A percentile compares a stretch with the other conserved stretches of the same genome.
Evolutionary conservation across 1,140 invertebrate genomes (phyloP).

Genomic region (Drosophila triauraria): DNA sequence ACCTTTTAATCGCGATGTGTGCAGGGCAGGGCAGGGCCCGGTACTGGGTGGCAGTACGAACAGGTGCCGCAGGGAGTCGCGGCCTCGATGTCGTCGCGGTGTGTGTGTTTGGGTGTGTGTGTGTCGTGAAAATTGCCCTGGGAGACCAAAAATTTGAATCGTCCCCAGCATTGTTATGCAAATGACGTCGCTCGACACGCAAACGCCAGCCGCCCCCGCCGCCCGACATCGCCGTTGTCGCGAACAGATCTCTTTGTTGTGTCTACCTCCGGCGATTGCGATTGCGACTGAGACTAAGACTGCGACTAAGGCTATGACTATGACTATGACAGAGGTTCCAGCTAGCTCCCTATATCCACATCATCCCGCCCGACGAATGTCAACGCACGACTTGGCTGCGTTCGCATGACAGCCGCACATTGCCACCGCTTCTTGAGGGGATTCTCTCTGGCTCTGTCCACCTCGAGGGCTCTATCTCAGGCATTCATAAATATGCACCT

Average conservation of each 20-base stretch:
- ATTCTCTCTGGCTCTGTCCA: not conserved
- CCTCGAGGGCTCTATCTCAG: not conserved
- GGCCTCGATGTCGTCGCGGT: slow-evolving; percentile 13
- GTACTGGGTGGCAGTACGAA: slow-evolving; percentile 48
- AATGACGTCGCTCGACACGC: slow-evolving; percentile 82
- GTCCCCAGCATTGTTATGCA: slow-evolving; percentile 83
- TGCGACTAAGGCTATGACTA: not conserved
- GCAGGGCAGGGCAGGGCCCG: slow-evolving; percentile 16
- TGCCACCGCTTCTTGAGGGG: slow-evolving; percentile 7
- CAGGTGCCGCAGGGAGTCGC: slow-evolving; percentile 66
- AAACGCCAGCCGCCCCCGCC: slow-evolving; percentile 58
- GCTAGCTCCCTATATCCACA: slow-evolving; percentile 12
- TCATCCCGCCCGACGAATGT: slow-evolving; percentile 20
- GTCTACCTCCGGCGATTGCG: slow-evolving; percentile 64
- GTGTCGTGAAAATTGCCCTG: slow-evolving; percentile 75
- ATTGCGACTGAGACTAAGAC: slow-evolving; percentile 7
- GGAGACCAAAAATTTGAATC: slow-evolving; percentile 82
- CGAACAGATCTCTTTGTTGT: slow-evolving; percentile 76
- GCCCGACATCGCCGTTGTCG: slow-evolving; percentile 53
- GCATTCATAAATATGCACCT: slow-evolving; percentile 15
- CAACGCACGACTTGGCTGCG: slow-evolving; percentile 42
- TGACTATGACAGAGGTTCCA: slow-evolving; percentile 10
- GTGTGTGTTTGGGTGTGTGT: slow-evolving; percentile 33
- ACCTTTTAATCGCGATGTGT: slow-evolving; percentile 8
- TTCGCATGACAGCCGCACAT: slow-evolving; percentile 41